Conservation (phyloP, 1,140 invertebrate genomes). For the Hermetia illucens region DNA sequence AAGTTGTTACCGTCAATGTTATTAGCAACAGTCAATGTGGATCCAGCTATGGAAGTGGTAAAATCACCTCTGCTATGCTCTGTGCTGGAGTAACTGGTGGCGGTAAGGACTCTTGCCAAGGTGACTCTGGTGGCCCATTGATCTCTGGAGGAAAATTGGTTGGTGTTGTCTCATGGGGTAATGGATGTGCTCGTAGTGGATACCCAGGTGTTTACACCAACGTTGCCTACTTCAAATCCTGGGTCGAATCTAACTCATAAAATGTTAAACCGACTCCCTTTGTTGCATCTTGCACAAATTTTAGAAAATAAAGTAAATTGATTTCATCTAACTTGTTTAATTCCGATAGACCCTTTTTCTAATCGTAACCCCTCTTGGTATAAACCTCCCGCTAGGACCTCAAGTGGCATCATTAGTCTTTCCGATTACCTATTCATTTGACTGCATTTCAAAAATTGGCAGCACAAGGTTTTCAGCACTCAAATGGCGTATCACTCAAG, state of each 20-base stretch:
- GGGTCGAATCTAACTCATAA: too few species aligned
- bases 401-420: too few species aligned
- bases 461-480: too few species aligned
- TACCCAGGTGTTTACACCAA: slow-evolving; percentile 43
- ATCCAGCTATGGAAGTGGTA: background rate
- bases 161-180: slow-evolving; percentile 51
- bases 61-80: background rate
- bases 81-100: background rate
- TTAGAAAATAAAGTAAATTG: too few species aligned
- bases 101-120: slow-evolving; percentile 30
- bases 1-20: slow-evolving; percentile 4
- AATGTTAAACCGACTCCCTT: too few species aligned
- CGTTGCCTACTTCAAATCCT: too few species aligned
- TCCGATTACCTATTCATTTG: slow-evolving; percentile 73
- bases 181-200: slow-evolving; percentile 37
- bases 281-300: too few species aligned
- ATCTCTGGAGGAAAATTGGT: slow-evolving; percentile 30
- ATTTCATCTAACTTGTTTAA: too few species aligned
- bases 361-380: too few species aligned
- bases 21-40: slow-evolving; percentile 1
- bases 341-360: too few species aligned
- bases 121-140: slow-evolving; percentile 45
- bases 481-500: too few species aligned
- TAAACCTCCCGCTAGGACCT: too few species aligned
- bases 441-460: slow-evolving; percentile 58